These are phyloP conservation scores for Bombus waltoni DNA, from an alignment of 1,140 invertebrate genomes.

Conservation along the genomic window DNA sequence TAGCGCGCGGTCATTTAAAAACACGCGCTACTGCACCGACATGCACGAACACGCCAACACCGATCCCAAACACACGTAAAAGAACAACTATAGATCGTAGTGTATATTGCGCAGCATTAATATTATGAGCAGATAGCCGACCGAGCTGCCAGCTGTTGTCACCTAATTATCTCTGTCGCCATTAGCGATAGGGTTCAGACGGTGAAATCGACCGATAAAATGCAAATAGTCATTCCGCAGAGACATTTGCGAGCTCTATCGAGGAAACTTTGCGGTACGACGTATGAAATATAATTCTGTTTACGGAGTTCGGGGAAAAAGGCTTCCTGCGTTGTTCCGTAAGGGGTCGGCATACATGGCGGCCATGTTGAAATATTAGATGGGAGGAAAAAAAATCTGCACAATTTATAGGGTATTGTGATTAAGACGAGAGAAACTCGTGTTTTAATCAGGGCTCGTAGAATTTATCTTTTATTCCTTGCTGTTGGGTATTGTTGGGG, in stretches of 20 bases:
- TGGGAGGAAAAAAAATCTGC: neutral
- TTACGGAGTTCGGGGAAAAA: neutral
- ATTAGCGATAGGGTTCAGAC: constrained; percentile 51
- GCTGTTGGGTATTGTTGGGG: neutral
- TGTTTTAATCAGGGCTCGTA: neutral
- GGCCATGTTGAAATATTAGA: constrained; percentile 8
- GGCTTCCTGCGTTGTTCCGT: neutral
- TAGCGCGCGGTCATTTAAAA: constrained; percentile 63
- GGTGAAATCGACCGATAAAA: constrained; percentile 61
- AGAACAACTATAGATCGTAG: constrained; percentile 29
- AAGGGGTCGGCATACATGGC: neutral
- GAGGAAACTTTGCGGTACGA: too few species aligned
- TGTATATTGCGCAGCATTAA: constrained; percentile 53
- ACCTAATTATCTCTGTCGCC: constrained; percentile 66
- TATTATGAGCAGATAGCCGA: constrained; percentile 52
- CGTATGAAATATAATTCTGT: neutral
- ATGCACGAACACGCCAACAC: neutral
- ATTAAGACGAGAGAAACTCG: neutral
- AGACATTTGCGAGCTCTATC: neutral
- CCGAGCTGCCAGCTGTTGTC: constrained; percentile 63
- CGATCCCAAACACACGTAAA: neutral
- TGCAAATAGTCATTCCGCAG: constrained; percentile 52
- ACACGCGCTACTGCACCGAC: constrained; percentile 35
- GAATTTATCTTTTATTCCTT: neutral
- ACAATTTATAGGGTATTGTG: neutral